Conservation (phyloP, 1,140 invertebrate species). For the Temnothorax nylanderi region DNA sequence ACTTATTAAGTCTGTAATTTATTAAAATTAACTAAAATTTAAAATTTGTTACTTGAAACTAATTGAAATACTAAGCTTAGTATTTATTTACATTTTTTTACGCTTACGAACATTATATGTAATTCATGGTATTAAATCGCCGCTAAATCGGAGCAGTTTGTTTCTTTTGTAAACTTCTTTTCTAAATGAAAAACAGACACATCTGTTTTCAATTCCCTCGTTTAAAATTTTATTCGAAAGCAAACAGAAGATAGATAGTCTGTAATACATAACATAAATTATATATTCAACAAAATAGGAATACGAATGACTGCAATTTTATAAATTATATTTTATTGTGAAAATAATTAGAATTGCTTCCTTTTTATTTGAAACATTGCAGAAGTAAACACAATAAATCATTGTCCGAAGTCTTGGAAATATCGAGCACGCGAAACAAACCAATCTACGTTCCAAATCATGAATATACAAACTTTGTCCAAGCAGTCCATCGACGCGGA, state of each 20-base stretch:
- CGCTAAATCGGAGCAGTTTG: neutral
- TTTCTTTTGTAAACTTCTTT: neutral
- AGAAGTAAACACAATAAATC: neutral
- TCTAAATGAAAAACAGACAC: neutral
- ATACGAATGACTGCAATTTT: neutral
- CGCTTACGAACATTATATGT: neutral
- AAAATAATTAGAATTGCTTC: neutral
- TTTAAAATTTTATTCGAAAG: neutral
- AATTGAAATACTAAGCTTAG: neutral
- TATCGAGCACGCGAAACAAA: neutral
- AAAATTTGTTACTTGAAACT: neutral
- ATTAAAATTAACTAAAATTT: neutral
- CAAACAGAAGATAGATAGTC: neutral
- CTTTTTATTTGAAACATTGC: neutral
- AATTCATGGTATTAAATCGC: neutral
- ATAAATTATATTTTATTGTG: neutral
- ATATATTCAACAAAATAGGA: neutral
- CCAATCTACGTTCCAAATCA: neutral
- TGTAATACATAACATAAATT: neutral
- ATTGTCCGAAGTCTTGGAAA: neutral
- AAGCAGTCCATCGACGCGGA: neutral
- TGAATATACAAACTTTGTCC: conserved; percentile 1
- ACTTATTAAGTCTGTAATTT: neutral
- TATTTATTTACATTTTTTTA: conserved; percentile 10
- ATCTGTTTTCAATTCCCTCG: neutral